These are phyloP conservation scores for Panthera uncia DNA, from an alignment of 2,113 vertebrate genomes.

Conservation along the genomic window DNA sequence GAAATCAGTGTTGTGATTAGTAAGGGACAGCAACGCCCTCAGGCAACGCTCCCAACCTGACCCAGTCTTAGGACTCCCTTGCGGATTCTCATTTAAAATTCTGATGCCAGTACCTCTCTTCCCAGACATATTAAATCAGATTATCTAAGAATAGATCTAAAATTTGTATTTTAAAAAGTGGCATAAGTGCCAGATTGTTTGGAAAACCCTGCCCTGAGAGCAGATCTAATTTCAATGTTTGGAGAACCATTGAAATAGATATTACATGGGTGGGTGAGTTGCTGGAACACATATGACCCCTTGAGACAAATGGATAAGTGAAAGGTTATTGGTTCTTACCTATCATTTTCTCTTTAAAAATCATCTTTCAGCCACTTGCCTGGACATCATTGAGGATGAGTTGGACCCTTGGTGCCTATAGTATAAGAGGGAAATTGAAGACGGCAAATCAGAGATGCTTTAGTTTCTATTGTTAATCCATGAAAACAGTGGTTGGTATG, in stretches of 20 bases:
- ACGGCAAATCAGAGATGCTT: neutral
- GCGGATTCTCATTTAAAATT: neutral
- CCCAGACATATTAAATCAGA: neutral
- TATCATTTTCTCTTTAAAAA: constrained; percentile 5
- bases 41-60: neutral
- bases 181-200: neutral
- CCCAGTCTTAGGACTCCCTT: neutral
- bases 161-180: neutral
- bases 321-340: neutral
- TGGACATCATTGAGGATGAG: neutral
- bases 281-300: neutral
- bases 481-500: neutral
- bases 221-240: constrained; percentile 26
- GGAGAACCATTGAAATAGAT: neutral
- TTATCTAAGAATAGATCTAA: constrained; percentile 19
- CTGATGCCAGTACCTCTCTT: neutral
- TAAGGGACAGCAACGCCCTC: neutral
- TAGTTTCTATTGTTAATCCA: neutral
- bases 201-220: neutral
- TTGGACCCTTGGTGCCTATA: neutral
- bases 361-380: neutral
- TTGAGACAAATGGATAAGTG: neutral
- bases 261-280: neutral
- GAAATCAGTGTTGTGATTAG: neutral
- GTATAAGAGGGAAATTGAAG: neutral